Conservation (phyloP, 2,888 invertebrate species). For the Agrochola lychnidis region DNA sequence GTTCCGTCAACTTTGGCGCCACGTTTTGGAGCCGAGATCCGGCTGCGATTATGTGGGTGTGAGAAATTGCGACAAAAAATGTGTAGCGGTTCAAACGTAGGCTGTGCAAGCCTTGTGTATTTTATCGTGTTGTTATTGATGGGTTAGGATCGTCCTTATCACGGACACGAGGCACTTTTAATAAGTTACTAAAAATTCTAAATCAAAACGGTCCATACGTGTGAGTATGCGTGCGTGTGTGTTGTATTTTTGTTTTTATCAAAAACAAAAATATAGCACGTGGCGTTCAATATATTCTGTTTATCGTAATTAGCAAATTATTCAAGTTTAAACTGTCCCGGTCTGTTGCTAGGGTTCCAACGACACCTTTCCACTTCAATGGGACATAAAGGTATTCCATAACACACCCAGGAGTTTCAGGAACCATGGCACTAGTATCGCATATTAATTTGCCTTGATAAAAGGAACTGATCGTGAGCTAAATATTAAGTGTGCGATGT, state of each 20-base stretch:
- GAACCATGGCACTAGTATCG: conserved; percentile 53
- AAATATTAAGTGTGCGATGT: conserved; percentile 40
- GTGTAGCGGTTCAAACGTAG: conserved; percentile 40
- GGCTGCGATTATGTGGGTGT: conserved; percentile 69
- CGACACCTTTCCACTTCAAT: conserved; percentile 13
- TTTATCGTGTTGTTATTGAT: conserved; percentile 18
- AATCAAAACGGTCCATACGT: not conserved
- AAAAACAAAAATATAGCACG: not conserved
- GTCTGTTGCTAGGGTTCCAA: conserved; percentile 6
- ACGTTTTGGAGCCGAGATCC: conserved; percentile 78
- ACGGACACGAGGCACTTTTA: not conserved
- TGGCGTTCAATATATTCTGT: not conserved
- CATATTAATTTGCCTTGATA: conserved; percentile 58
- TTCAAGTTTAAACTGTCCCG: conserved; percentile 15
- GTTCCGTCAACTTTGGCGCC: conserved; percentile 82
- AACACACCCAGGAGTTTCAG: conserved; percentile 52
- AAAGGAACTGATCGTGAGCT: conserved; percentile 52
- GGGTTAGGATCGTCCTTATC: conserved; percentile 27
- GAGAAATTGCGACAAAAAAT: conserved; percentile 61
- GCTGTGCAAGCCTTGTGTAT: conserved; percentile 21
- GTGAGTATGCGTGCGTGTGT: no score
- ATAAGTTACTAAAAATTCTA: not conserved
- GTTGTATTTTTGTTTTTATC: not conserved
- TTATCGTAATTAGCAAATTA: not conserved
- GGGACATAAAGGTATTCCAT: conserved; percentile 36